Evolutionary conservation across 1,140 invertebrate species (phyloP).

Genomic region (Schlechtendalia chinensis): DNA sequence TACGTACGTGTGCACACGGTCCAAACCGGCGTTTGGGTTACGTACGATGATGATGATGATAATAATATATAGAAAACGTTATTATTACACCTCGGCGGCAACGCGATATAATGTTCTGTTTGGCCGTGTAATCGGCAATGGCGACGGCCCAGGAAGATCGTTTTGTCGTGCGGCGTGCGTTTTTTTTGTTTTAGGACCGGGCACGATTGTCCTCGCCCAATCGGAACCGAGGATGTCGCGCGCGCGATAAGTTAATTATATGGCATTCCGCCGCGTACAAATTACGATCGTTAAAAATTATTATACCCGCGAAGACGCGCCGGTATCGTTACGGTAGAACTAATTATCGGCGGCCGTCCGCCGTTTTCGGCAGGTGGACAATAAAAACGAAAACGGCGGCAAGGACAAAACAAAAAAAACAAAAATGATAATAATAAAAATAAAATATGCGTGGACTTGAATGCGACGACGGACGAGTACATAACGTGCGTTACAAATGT

Average conservation of each 20-base stretch:
- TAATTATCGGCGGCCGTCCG: not conserved
- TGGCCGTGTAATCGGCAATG: too few species aligned
- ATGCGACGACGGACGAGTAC: not conserved
- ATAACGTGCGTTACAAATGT: too few species aligned
- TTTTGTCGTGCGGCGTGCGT: not conserved
- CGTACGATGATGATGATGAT: not conserved
- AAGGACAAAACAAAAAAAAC: too few species aligned
- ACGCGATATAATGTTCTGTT: too few species aligned
- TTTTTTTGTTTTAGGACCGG: too few species aligned
- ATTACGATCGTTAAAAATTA: not conserved
- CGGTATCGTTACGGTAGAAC: not conserved
- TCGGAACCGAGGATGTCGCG: conserved; percentile 2
- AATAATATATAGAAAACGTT: conserved; percentile 17
- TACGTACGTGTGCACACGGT: not conserved
- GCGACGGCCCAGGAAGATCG: too few species aligned
- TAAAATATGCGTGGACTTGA: not conserved
- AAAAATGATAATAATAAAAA: not conserved
- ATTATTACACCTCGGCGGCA: conserved; percentile 2
- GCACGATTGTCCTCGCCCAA: too few species aligned
- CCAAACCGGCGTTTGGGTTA: conserved; percentile 13
- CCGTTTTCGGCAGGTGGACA: not conserved
- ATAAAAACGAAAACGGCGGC: too few species aligned
- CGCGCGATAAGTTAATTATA: conserved; percentile 15
- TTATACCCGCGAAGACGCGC: too few species aligned
- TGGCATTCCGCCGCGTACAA: conserved; percentile 10